Evolutionary conservation across 92 coral and sea anemone species (phyloP).

Genomic region (Chrysogorgia sp.): DNA sequence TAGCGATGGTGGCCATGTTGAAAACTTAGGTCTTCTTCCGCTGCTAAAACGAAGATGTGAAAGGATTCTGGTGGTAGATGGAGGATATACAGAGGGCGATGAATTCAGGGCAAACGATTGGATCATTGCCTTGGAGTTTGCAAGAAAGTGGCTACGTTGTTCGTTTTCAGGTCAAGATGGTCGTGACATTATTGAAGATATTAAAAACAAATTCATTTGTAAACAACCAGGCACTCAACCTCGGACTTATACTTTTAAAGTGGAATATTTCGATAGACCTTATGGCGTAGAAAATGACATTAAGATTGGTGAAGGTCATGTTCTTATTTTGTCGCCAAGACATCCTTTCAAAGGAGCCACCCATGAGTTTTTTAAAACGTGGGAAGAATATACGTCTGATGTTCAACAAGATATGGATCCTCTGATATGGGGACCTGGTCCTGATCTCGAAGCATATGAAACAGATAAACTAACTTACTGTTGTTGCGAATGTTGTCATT

Average conservation of each 20-base stretch:
- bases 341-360: conserved; percentile 74
- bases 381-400: conserved; percentile 64
- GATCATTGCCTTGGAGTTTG: conserved; percentile 60
- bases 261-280: conserved; percentile 67
- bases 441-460: conserved; percentile 68
- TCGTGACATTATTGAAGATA: conserved; percentile 77
- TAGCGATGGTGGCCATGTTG: conserved; percentile 86
- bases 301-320: conserved; percentile 80
- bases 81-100: conserved; percentile 42
- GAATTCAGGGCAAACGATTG: conserved; percentile 48
- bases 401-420: conserved; percentile 65
- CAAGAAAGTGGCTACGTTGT: conserved; percentile 74
- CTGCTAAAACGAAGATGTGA: conserved; percentile 62
- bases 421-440: conserved; percentile 81
- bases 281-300: conserved; percentile 27
- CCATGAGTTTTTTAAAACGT: conserved; percentile 37
- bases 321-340: conserved; percentile 71
- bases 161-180: conserved; percentile 77
- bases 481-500: conserved; percentile 87
- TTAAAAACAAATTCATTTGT: conserved; percentile 62
- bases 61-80: conserved; percentile 71
- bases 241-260: conserved; percentile 79
- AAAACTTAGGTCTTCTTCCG: conserved; percentile 74
- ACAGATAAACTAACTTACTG: conserved; percentile 79
- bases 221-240: conserved; percentile 72